phyloP scores from a whole-genome alignment of 2,113 vertebrate genomes.

The Erythrocercus mccallii region DNA sequence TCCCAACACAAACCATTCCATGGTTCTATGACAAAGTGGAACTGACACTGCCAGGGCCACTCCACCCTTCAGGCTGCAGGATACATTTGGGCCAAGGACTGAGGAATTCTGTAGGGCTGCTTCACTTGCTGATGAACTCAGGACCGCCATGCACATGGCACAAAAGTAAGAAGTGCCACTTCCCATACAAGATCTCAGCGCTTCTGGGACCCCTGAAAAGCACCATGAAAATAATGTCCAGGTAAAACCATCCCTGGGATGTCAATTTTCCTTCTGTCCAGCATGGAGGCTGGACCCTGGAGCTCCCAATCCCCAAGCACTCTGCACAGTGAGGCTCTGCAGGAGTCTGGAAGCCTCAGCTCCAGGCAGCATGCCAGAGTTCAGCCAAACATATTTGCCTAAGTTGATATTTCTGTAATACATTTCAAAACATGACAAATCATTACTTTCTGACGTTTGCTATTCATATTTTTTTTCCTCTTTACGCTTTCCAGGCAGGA shows the following conservation, averaged over 20 bases:
- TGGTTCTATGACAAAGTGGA: not conserved
- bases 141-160: accelerated
- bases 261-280: not conserved
- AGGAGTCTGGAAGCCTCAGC: not conserved
- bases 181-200: not conserved
- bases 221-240: accelerated
- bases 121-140: not conserved
- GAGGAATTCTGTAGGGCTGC: not conserved
- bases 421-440: slow-evolving; percentile 33
- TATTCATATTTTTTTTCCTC: not conserved
- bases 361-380: not conserved
- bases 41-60: not conserved
- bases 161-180: not conserved
- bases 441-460: not conserved
- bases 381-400: slow-evolving; percentile 6
- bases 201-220: not conserved
- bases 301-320: not conserved
- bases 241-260: not conserved
- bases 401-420: not conserved
- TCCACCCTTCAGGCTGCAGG: not conserved
- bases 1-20: not conserved
- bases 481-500: slow-evolving; percentile 31
- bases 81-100: accelerated
- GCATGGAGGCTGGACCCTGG: not conserved
- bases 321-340: not conserved